Evolutionary conservation across 37 sponge, comb jelly and placozoan species (phyloP).

Genomic region (Hormiphora californensis): DNA sequence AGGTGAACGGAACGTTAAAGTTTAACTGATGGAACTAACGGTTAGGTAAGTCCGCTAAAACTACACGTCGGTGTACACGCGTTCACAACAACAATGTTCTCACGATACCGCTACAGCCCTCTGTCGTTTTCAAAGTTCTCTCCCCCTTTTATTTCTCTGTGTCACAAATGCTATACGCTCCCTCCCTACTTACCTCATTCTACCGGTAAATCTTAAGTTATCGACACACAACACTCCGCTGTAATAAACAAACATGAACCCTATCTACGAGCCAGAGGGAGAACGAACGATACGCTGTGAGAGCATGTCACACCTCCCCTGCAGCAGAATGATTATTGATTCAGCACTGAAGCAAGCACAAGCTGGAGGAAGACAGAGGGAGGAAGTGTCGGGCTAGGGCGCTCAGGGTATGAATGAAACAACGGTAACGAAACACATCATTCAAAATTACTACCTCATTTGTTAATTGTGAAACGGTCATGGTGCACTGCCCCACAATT

Average conservation of each 20-base stretch:
- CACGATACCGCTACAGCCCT: no score
- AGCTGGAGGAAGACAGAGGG: neutral
- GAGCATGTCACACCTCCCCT: conserved; percentile 9
- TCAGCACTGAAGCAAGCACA: neutral
- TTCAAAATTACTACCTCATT: no score
- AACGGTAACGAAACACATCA: neutral
- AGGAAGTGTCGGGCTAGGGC: neutral
- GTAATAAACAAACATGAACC: neutral
- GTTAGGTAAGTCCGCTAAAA: no score
- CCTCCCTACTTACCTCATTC: no score
- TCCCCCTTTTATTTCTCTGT: no score
- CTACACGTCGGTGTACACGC: no score
- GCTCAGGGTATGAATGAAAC: neutral
- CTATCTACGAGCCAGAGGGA: neutral
- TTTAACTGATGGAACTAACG: neutral
- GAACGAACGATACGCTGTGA: neutral
- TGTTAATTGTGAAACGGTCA: no score
- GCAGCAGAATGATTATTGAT: neutral
- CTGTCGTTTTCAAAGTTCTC: no score
- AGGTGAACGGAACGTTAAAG: conserved; percentile 78
- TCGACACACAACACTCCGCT: neutral
- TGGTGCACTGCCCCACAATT: no score
- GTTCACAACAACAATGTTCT: no score
- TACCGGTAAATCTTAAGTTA: neutral
- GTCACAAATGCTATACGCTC: no score